Percentiles rank a stretch among this genome's conserved stretches.
Conservation (phyloP, 2,888 invertebrate genomes). For the Ornithoptera priamus region DNA sequence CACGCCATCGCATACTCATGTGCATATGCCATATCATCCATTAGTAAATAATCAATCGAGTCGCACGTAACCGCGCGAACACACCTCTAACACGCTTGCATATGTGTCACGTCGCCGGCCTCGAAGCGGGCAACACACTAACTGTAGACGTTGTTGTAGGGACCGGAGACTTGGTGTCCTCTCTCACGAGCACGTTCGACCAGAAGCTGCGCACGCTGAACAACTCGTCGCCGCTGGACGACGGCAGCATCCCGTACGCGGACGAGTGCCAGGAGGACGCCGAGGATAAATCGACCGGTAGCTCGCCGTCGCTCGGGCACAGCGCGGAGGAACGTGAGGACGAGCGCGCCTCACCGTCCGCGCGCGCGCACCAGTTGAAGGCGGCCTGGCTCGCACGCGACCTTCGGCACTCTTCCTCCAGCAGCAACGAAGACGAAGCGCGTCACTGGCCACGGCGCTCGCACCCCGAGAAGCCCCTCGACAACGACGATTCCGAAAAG, state of each 20-base stretch:
- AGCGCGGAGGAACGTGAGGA: conserved; percentile 38
- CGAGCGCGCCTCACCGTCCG: conserved; percentile 37
- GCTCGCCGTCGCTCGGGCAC: conserved; percentile 57
- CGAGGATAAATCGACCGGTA: conserved; percentile 57
- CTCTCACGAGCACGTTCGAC: conserved; percentile 91
- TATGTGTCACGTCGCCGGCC: conserved; percentile 38
- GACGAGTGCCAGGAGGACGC: conserved; percentile 84
- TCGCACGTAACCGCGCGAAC: conserved; percentile 46
- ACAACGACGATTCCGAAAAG: conserved; percentile 67
- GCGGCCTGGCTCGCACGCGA: conserved; percentile 72
- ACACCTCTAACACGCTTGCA: conserved; percentile 60
- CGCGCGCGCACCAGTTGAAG: conserved; percentile 66
- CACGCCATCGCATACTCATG: conserved; percentile 35
- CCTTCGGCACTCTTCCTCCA: conserved; percentile 60
- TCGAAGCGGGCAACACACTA: conserved; percentile 33
- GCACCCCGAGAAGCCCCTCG: conserved; percentile 34
- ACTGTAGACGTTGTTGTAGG: conserved; percentile 78
- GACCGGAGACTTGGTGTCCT: conserved; percentile 89
- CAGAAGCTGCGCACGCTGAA: conserved; percentile 88
- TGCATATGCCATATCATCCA: conserved; percentile 41
- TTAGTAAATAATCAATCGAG: conserved; percentile 20
- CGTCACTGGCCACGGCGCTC: conserved; percentile 39
- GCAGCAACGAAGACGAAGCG: conserved; percentile 55
- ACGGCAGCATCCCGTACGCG: conserved; percentile 86
- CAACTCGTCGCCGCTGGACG: conserved; percentile 83